phyloP scores from a whole-genome alignment of 2,797 vertebrate species.

The Anableps anableps region DNA sequence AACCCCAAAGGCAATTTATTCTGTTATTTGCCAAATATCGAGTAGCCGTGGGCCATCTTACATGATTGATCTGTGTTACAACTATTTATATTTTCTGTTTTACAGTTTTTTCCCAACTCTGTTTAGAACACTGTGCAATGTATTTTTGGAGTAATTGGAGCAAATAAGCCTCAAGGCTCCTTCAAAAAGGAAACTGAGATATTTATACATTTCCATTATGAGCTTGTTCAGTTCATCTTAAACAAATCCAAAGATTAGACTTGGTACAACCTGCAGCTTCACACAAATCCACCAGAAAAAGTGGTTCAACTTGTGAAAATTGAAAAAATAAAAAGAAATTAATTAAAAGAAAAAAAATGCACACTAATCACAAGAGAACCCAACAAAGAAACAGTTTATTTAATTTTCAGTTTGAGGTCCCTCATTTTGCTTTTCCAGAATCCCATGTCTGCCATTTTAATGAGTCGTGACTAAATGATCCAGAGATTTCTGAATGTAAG shows the following conservation, averaged over 20 bases:
- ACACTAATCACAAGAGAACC: not conserved
- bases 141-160: too few relatives aligned
- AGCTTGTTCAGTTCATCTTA: not conserved
- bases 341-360: not conserved
- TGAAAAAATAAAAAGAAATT: not conserved
- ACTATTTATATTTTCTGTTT: not conserved
- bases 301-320: not conserved
- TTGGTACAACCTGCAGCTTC: not conserved
- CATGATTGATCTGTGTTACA: not conserved
- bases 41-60: not conserved
- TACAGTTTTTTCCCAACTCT: not conserved
- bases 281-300: not conserved
- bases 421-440: conserved; percentile 8
- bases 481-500: conserved; percentile 23
- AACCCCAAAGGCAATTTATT: conserved; percentile 1
- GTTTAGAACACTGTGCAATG: not conserved
- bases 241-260: not conserved
- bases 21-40: not conserved
- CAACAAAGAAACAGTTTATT: not conserved
- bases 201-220: not conserved
- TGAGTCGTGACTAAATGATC: conserved; percentile 51
- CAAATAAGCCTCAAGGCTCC: not conserved
- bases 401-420: not conserved
- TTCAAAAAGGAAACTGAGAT: not conserved
- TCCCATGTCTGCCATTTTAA: conserved; percentile 33